Percentiles rank a stretch among this genome's conserved stretches.
Evolutionary conservation across 92 coral and sea anemone species (phyloP).

Genomic region (Montipora capitata): DNA sequence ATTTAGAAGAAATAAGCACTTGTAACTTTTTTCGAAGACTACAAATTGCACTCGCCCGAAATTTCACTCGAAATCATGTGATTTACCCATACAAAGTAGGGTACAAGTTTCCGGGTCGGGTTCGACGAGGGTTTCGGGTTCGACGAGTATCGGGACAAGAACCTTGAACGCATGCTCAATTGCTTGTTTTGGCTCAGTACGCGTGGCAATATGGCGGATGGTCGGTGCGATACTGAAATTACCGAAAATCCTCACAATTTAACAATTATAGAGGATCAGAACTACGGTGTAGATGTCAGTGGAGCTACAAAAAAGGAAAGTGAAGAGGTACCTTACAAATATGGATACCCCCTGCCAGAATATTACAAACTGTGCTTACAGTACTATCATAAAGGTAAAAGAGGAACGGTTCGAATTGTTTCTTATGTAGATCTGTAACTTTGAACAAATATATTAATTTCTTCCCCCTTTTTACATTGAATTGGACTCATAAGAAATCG

Average conservation of each 20-base stretch:
- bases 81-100: too few species aligned
- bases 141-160: too few species aligned
- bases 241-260: constrained; percentile 84
- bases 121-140: background rate
- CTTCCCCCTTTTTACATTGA: too few species aligned
- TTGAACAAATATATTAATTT: too few species aligned
- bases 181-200: constrained; percentile 64
- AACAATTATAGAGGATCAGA: constrained; percentile 93
- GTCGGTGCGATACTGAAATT: constrained; percentile 61
- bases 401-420: constrained; percentile 8
- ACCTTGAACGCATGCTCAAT: constrained; percentile 44
- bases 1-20: too few species aligned
- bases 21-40: too few species aligned
- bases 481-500: too few species aligned
- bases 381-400: constrained; percentile 94
- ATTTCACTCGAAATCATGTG: too few species aligned
- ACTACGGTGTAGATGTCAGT: constrained; percentile 44
- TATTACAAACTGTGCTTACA: constrained; percentile 93
- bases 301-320: constrained; percentile 53
- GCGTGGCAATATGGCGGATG: constrained; percentile 99
- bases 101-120: constrained; percentile 22
- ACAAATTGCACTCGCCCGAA: too few species aligned
- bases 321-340: constrained; percentile 79
- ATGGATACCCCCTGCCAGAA: constrained; percentile 89
- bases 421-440: background rate